Base-by-base conservation (phyloP, 2,797 vertebrate species). In the Liparis tanakae region DNA sequence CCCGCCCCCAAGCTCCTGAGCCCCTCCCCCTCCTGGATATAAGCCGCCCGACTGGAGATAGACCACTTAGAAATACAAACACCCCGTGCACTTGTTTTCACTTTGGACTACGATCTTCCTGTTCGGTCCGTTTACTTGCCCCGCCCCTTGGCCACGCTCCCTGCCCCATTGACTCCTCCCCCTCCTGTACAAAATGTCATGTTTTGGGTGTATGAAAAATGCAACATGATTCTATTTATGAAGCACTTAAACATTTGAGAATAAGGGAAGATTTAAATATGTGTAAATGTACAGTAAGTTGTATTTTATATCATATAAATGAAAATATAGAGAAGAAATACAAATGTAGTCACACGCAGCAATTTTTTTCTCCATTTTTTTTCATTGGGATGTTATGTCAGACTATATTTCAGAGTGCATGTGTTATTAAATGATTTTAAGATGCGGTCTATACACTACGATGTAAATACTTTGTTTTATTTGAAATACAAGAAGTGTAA, bases 261-360 rank as follows among this genome's bases (percentile, higher is more conserved):
- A 93, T 87, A 88, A 85, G 87, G 89, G 90, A 91, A 95, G 94
- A 95, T 94, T 95, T 94, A 89, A 94, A 94, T 95, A 95, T 96
- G 95, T 97, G 95, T 97, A 95, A 95, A 95, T 96, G 93, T 97
- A 96, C 91, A 94, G 91, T 86, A 90, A 96, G 95, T 95, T 94
- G 96, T 96, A 97, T 97, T 97, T 97, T 98, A 95, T 96, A 97
- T 95, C 95, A 83, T 91, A 92, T 94, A 93, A 95, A 94, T 92
- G 78, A 90, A 96, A 95, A 96, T 95, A 93, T 95, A 95, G 93
- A 92, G 89, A 93, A 90, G 89, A 77, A 91, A 90, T 87, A 91
- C 87, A 85, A 81, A 87, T 89, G 92, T 90, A 88, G 92, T 93
- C 93, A 90, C 84, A 88, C 85, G 90, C 85, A 84, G 87, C 87